These are phyloP conservation scores for Alectoris magna DNA, from an alignment of 2,797 vertebrate species.

Conservation along the genomic window DNA sequence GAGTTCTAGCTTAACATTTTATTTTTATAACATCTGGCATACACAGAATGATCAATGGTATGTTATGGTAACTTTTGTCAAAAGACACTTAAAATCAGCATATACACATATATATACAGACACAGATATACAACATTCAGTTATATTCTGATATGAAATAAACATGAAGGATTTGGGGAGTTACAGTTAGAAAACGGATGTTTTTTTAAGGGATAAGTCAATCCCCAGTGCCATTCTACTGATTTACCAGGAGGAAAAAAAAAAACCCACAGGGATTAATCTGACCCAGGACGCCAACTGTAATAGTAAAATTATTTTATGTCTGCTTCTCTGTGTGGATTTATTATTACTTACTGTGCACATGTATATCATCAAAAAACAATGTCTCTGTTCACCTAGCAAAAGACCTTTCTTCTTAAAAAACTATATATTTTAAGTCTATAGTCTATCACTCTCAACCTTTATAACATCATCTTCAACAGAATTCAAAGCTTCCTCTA, in stretches of 20 bases:
- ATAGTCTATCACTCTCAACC: background rate
- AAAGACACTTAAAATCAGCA: constrained; percentile 23
- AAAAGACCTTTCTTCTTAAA: constrained; percentile 18
- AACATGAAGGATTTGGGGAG: constrained; percentile 27
- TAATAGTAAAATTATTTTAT: constrained; percentile 42
- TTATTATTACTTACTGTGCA: constrained; percentile 41
- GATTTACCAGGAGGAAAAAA: constrained; percentile 31
- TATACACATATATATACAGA: background rate
- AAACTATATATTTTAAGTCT: background rate
- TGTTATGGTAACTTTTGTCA: constrained; percentile 41
- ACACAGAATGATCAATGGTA: background rate
- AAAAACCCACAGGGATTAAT: constrained; percentile 29
- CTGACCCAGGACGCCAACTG: constrained; percentile 27
- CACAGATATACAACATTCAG: background rate
- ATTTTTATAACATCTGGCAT: background rate
- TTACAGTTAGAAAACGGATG: constrained; percentile 28
- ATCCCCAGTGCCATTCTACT: constrained; percentile 31
- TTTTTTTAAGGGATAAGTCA: constrained; percentile 48
- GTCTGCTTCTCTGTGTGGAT: constrained; percentile 30
- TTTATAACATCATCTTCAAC: background rate
- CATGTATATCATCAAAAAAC: constrained; percentile 12
- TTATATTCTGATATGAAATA: constrained; percentile 9
- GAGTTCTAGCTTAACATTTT: background rate
- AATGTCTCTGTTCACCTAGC: constrained; percentile 12
- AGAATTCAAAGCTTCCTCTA: constrained; percentile 13